Base-by-base conservation (phyloP, 1,140 invertebrate species). In the Meloidogyne floridensis region DNA sequence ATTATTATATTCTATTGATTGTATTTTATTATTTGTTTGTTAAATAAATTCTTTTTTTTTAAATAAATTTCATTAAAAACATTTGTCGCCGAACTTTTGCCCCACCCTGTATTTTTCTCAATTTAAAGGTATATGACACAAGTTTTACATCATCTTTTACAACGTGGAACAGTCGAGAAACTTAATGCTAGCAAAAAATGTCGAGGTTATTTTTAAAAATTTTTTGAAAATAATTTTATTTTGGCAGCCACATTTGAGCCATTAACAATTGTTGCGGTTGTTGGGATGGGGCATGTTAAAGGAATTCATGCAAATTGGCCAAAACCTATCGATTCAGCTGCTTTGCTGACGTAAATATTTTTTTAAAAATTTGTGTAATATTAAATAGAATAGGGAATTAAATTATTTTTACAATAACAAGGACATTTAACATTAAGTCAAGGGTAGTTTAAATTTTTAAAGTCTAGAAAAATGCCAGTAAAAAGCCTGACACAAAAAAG, bases 231-330 rank as follows among this genome's bases (percentile, higher is more conserved):
- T 15, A 42, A 69, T 47, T 65, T 10, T 18, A 51, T 20, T 71
- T 74, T 87, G 0, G 11, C 70, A 84, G 85, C 80, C 8, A 32
- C 77, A 75, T 88, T 76, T 59, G 87, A 87, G 18, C 89, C 88
- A 8, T 53, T 90, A 8, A 84, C 72, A 51, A 83, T 90, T 47
- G 88, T 89, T 32, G 84, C 87, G 0, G 88, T 89, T 10, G 88
- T 89, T 43, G 88, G 88, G n/a, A 88, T 89, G 73, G 88, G 88
- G 3, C 88, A 89, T 76, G 81, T 87, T 10, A 82, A 86, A 8
- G 88, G 88, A 32, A 89, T 89, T 54, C 80, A 75, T 4, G 75
- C 76, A 32, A 80, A 87, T 75, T 89, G 88, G 88, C 76, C 82
- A 11, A 74, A 81, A 7, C 77, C 84, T 13, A 82, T 89, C 54